Base-by-base conservation (phyloP, 2,797 vertebrate species). In the Prunella strophiata region DNA sequence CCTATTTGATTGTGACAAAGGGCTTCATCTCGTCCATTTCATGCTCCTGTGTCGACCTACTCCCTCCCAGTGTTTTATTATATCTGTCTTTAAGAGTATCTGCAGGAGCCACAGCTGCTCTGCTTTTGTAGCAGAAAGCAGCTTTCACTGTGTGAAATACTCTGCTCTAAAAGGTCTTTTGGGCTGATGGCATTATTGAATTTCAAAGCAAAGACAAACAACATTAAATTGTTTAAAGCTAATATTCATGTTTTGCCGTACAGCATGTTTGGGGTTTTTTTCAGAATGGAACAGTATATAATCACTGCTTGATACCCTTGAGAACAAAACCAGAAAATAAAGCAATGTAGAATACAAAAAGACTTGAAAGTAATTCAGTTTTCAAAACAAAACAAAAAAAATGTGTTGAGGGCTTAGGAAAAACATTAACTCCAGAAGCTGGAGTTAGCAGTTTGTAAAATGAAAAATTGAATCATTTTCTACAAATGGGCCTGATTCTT, bases 1-100 rank as follows among this genome's bases (percentile, higher is more conserved):
- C 98, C 97, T 98, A 98, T 98, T 98, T 98, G 98, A 97, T 97
- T 97, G 97, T 98, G 98, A 99, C 98, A 99, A 98, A 99, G 98
- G 97, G 96, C 98, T 98, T 97, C 98, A 98, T 98, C 98, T 98
- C 96, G 92, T 98, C 98, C 97, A 98, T 98, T 98, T 97, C 98
- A 98, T 98, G 98, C 98, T 98, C 97, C 97, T 97, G 95, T 97
- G 97, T 98, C 97, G 94, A 98, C 98, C 98, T 96, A 97, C 95
- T 98, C 97, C 98, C 98, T 98, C 98, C 98, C 97, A 98, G 98
- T 91, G 97, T 97, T 98, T 98, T 98, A 98, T 98, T 98, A 97
- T 98, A 97, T 97, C 97, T 98, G 97, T 97, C 98, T 98, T 98
- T 97, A 98, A 98, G 97, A 97, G 96, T 96, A 96, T 97, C 98